These are phyloP conservation scores for Wasmannia auropunctata DNA, from an alignment of 1,140 invertebrate genomes.

Conservation along the genomic window DNA sequence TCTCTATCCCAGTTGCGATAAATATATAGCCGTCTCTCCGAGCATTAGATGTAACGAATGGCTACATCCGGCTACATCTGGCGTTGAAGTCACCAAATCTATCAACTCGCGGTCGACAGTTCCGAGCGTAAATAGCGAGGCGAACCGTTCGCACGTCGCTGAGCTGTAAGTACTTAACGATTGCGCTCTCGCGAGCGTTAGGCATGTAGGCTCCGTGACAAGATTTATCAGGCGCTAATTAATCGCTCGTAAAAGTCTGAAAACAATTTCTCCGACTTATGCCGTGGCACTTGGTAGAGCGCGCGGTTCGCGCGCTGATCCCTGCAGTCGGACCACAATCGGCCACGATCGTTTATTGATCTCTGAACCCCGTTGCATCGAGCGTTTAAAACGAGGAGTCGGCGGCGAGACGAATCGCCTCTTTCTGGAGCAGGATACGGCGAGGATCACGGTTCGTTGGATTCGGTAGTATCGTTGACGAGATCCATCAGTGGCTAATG, in stretches of 20 bases:
- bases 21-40: background rate
- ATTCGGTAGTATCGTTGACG: constrained; percentile 55
- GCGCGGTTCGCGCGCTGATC: background rate
- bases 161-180: background rate
- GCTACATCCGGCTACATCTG: background rate
- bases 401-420: constrained; percentile 45
- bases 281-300: background rate
- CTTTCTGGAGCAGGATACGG: constrained; percentile 45
- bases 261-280: constrained; percentile 35
- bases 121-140: background rate
- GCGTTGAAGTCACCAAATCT: background rate
- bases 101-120: background rate
- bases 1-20: background rate
- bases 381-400: constrained; percentile 49
- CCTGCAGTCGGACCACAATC: background rate
- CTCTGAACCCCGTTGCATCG: constrained; percentile 21
- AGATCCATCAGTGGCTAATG: constrained; percentile 58
- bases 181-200: background rate
- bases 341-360: constrained; percentile 51
- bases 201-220: background rate
- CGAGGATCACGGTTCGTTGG: constrained; percentile 45
- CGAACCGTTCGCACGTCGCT: background rate
- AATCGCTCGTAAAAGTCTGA: constrained; percentile 49
- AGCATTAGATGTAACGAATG: background rate
- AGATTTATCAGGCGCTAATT: constrained; percentile 39